These are phyloP conservation scores for Psittacula echo DNA, from an alignment of 2,797 vertebrate species.

Conservation along the genomic window DNA sequence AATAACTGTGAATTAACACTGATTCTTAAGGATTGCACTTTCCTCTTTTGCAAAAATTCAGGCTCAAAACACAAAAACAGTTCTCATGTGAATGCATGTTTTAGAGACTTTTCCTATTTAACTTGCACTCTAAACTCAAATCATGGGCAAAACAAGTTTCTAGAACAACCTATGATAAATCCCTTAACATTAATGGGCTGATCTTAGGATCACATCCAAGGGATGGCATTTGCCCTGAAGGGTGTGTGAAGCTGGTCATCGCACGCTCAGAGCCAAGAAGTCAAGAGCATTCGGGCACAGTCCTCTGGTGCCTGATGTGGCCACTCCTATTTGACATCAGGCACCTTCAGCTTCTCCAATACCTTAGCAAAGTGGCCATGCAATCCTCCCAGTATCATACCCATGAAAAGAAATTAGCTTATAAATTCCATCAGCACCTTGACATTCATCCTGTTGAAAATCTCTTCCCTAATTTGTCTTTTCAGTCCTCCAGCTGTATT, in stretches of 20 bases:
- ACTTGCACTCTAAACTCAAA: neutral
- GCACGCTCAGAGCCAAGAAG: neutral
- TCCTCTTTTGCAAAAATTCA: neutral
- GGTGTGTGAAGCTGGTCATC: neutral
- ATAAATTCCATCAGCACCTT: neutral
- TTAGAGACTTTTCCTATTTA: neutral
- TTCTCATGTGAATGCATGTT: neutral
- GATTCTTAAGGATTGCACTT: neutral
- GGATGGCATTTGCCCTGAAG: neutral
- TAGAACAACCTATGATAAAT: neutral
- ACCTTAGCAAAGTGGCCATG: rapidly evolving
- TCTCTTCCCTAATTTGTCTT: neutral
- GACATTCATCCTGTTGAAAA: neutral
- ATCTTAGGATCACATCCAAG: neutral
- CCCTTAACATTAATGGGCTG: neutral
- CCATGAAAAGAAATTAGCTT: neutral
- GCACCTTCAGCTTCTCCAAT: neutral
- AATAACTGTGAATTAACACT: neutral
- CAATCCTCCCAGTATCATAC: neutral
- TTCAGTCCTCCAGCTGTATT: neutral
- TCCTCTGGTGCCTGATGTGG: neutral
- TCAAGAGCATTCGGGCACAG: neutral
- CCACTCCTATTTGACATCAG: rapidly evolving
- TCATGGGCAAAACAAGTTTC: neutral
- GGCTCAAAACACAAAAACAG: neutral